Percentiles rank a stretch among this genome's conserved stretches.
These are phyloP conservation scores for Xanthia togata DNA, from an alignment of 2,888 invertebrate genomes.

Conservation along the genomic window DNA sequence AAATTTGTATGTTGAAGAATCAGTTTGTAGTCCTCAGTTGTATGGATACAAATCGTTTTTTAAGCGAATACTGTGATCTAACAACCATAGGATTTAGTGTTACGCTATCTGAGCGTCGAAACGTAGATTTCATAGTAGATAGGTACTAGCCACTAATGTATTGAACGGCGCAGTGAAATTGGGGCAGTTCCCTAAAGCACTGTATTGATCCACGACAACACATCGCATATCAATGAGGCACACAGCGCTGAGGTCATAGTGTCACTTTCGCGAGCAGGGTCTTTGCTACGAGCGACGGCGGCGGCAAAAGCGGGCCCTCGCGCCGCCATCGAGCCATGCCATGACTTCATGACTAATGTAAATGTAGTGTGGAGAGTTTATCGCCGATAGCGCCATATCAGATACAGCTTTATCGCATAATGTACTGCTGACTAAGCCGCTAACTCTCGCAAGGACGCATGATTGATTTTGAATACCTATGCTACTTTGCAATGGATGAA, in stretches of 20 bases:
- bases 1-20: not conserved
- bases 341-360: conserved; percentile 7
- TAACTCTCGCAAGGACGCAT: conserved; percentile 54
- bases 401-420: conserved; percentile 70
- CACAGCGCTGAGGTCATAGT: conserved; percentile 12
- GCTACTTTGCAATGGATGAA: conserved; percentile 11
- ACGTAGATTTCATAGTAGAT: not conserved
- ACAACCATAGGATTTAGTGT: conserved; percentile 9
- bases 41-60: not conserved
- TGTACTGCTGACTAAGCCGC: conserved; percentile 62
- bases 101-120: not conserved
- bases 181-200: conserved; percentile 44
- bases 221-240: conserved; percentile 52
- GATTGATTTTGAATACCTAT: conserved; percentile 36
- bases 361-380: conserved; percentile 17
- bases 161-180: conserved; percentile 45
- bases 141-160: not conserved
- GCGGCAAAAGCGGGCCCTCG: conserved; percentile 21
- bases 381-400: conserved; percentile 63
- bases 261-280: conserved; percentile 9
- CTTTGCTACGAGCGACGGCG: conserved; percentile 17
- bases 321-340: not conserved
- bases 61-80: conserved; percentile 7
- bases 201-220: conserved; percentile 2
- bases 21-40: not conserved